Base-by-base conservation (phyloP, 2,113 vertebrate species). In the Numida meleagris region DNA sequence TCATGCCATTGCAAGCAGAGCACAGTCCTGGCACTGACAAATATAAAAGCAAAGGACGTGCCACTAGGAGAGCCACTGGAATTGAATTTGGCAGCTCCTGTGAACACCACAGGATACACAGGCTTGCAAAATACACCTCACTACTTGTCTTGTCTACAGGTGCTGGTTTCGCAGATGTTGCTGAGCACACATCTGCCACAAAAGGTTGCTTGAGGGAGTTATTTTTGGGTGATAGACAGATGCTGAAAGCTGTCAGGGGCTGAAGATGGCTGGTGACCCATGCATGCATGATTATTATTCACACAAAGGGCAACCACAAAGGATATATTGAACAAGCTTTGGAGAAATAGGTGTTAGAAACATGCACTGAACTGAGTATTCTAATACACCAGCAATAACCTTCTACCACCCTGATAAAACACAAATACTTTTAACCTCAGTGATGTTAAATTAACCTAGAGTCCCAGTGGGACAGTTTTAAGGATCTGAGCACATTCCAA, bases 11-110 rank as follows among this genome's bases (percentile, higher is more conserved):
- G 53, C 27, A 75, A 72, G 62, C 3, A 31, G 7, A 62, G 20
- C 51, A n/a, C n/a, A 18, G 42, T 9, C 48, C 59, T n/a, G 27
- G 10, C 29, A 78, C 59, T 31, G 34, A 58, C 29, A 17, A 53
- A 18, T 12, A 45, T 34, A 66, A 10, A 57, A 33, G 3, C 1
- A 38, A 0, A 78, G 46, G 82, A 43, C 36, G 24, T 0, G 4
- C 33, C 13, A 25, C 12, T 12, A n/a, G 65, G 51, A 77, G 11
- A 13, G 42, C 33, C 15, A 4, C 57, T 20, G 48, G 63, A 45
- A 59, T 6, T 4, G 34, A 19, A 11, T 12, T 78, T 48, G 63
- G 86, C 79, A 68, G 79, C 42, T 90, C 80, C 57, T 20, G 33
- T 1, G 48, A 79, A 36, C 3, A 20, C 15, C 42, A 33, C 3